Conservation (phyloP, 2,113 vertebrate species). For the Anser brachyrhynchus region DNA sequence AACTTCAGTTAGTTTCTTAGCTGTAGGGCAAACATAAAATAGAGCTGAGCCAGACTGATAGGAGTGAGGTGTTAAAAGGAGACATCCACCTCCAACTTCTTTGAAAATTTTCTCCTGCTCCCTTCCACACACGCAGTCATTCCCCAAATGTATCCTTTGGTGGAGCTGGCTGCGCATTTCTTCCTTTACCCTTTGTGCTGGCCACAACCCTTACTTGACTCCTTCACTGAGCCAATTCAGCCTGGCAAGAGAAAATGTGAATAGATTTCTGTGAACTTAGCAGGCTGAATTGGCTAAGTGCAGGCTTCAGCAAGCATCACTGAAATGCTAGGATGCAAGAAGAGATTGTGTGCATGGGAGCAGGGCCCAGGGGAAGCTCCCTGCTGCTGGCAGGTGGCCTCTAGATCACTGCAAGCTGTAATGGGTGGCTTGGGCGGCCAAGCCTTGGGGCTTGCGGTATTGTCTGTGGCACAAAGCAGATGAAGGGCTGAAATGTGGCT, state of each 20-base stretch:
- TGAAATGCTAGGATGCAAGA: not conserved
- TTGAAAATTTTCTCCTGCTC: not conserved
- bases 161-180: not conserved
- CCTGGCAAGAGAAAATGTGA: not conserved
- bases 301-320: not conserved
- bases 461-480: not conserved
- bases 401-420: not conserved
- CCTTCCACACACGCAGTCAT: not conserved
- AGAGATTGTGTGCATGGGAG: not conserved
- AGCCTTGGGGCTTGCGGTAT: not conserved
- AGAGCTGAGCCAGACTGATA: not conserved
- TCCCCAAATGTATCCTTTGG: fast-evolving
- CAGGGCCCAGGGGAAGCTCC: not conserved
- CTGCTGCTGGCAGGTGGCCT: not conserved
- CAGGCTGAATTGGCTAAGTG: not conserved
- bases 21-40: not conserved
- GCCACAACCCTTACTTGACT: not conserved
- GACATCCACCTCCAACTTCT: not conserved
- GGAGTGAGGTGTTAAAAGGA: not conserved
- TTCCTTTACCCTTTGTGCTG: not conserved
- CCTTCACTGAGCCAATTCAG: not conserved
- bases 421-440: not conserved
- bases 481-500: not conserved
- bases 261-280: not conserved
- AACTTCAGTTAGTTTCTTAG: not conserved